phyloP scores from a whole-genome alignment of 2,888 invertebrate species.

The Alcis repandata region DNA sequence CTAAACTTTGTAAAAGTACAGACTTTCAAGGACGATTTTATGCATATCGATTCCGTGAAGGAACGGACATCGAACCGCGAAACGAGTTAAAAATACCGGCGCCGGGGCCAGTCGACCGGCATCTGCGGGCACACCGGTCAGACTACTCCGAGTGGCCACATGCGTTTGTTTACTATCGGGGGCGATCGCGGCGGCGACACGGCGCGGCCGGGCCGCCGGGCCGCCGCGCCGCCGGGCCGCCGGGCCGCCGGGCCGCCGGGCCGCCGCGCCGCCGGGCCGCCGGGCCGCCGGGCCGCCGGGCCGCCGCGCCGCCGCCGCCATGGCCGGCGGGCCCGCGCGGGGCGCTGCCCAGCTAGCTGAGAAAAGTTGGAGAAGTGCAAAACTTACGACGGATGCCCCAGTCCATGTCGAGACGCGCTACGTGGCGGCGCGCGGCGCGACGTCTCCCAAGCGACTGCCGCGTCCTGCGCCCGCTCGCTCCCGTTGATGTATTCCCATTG shows the following conservation, averaged over 20 bases:
- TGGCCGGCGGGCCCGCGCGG: constrained; percentile 47
- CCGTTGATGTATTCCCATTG: constrained; percentile 70
- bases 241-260: constrained; percentile 46
- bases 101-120: constrained; percentile 78
- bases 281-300: constrained; percentile 55
- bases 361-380: constrained; percentile 60
- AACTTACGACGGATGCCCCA: constrained; percentile 86
- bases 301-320: constrained; percentile 21
- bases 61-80: constrained; percentile 84
- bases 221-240: constrained; percentile 39
- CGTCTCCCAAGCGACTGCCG: constrained; percentile 82
- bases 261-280: constrained; percentile 42
- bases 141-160: constrained; percentile 79
- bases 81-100: constrained; percentile 85
- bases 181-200: constrained; percentile 63
- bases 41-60: constrained; percentile 83
- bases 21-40: constrained; percentile 78
- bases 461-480: constrained; percentile 77
- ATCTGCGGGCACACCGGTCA: constrained; percentile 83
- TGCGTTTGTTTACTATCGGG: constrained; percentile 85
- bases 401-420: constrained; percentile 75
- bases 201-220: constrained; percentile 55
- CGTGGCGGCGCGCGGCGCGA: constrained; percentile 76
- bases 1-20: constrained; percentile 68
- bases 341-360: constrained; percentile 24